These are phyloP conservation scores for Atherinomorus stipes DNA, from an alignment of 2,113 vertebrate genomes.

Conservation along the genomic window DNA sequence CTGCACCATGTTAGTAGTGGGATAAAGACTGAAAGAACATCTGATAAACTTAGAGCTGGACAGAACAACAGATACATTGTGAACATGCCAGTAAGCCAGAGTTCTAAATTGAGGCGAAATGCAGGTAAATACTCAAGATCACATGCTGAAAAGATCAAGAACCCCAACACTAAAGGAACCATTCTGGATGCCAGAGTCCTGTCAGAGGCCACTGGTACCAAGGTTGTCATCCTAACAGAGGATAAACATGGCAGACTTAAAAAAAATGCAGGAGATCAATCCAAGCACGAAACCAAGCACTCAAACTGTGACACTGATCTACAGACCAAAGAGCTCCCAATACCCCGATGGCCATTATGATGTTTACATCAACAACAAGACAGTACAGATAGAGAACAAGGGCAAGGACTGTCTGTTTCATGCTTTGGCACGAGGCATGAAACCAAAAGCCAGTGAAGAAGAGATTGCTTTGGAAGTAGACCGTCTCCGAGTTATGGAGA, in stretches of 20 bases:
- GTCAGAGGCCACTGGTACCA: slow-evolving; percentile 33
- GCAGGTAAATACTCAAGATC: accelerated
- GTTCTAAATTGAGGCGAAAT: accelerated
- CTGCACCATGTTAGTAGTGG: background rate
- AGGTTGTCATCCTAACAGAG: slow-evolving; percentile 21
- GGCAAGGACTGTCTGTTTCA: slow-evolving; percentile 15
- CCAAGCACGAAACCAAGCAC: background rate
- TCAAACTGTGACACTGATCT: slow-evolving; percentile 28
- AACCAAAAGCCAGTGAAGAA: slow-evolving; percentile 23
- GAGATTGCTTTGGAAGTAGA: slow-evolving; percentile 12
- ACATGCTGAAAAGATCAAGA: slow-evolving; percentile 20
- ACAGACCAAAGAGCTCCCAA: slow-evolving; percentile 43
- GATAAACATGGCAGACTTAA: slow-evolving; percentile 30
- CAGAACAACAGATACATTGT: slow-evolving; percentile 21
- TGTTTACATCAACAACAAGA: slow-evolving; percentile 15
- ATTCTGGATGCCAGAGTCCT: slow-evolving; percentile 41
- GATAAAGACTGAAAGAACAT: slow-evolving; percentile 10
- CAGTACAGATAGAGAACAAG: background rate
- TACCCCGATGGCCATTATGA: slow-evolving; percentile 32
- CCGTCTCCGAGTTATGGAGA: background rate
- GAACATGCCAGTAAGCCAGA: slow-evolving; percentile 18
- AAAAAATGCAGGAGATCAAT: slow-evolving; percentile 11
- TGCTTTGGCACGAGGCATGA: slow-evolving; percentile 26
- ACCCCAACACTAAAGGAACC: background rate
- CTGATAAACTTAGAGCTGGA: slow-evolving; percentile 32